Base-by-base conservation (phyloP, 2,888 invertebrate genomes). In the Ptilodon capucinus region DNA sequence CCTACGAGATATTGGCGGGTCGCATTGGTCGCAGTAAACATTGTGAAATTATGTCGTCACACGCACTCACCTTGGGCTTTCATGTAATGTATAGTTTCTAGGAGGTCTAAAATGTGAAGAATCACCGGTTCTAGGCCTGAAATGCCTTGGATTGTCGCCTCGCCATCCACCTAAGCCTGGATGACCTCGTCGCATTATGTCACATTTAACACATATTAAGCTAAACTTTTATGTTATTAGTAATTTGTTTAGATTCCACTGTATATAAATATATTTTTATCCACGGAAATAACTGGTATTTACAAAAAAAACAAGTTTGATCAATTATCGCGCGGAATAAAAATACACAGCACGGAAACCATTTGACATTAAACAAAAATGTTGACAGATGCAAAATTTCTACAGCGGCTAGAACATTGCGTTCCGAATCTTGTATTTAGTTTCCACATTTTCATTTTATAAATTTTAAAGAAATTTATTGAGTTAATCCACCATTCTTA, bases 181-280 rank as follows among this genome's bases (percentile, higher is more conserved):
- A 70, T 88, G 90, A 88, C 90, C 89, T 86, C 91, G 88, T 65
- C 90, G 81, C 91, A 91, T 91, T 66, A 67, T 85, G 72, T 54
- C 57, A 74, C 58, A 57, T 62, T 75, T 77, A 80, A 51, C 71
- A 65, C 86, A 86, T 84, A 71, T 60, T 79, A 63, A 28, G 19
- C 19, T 42, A 41, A 42, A 48, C 45, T 19, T 48, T 30, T 51
- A 17, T 4, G 0, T 42, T 25, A 42, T 7, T 23, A 35, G 8
- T 17, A 39, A 30, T 49, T 40, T 49, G 51, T 46, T 46, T 51
- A 38, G 50, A 45, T 49, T 50, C 42, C 3, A 16, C 40, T 21
- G 45, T 53, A 0, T 40, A 45, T 34, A n/a, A 32, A 42, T 43
- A 46, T 46, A 48, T 53, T 51, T 48, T 49, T 36, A 38, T 46